Percentiles rank a stretch among this genome's conserved stretches.
Evolutionary conservation across 2,888 invertebrate species (phyloP).

Genomic region (Halictus quadricinctus): DNA sequence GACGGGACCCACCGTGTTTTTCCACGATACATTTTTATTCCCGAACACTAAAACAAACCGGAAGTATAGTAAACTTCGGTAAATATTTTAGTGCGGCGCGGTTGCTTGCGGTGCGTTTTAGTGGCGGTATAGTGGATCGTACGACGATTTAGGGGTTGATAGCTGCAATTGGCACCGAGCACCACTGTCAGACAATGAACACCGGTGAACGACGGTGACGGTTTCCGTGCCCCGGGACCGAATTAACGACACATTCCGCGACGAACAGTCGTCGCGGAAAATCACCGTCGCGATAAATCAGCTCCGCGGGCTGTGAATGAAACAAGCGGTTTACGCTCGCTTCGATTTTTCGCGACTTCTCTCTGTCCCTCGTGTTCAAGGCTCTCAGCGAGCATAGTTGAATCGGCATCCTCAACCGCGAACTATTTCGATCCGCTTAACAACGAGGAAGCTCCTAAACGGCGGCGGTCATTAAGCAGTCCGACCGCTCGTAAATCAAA

Average conservation of each 20-base stretch:
- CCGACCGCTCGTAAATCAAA: constrained; percentile 4
- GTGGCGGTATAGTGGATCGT: not conserved
- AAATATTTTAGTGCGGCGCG: not conserved
- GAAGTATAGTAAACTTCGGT: not conserved
- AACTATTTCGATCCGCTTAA: constrained; percentile 6
- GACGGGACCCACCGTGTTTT: too few species aligned
- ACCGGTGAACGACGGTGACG: not conserved
- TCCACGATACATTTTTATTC: too few species aligned
- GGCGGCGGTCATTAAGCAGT: not conserved
- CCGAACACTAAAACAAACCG: too few species aligned
- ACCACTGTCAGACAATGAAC: not conserved
- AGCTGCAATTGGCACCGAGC: not conserved
- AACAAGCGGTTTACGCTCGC: not conserved
- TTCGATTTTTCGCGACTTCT: not conserved
- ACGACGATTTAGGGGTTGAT: not conserved
- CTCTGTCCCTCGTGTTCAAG: not conserved
- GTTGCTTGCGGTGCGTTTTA: not conserved
- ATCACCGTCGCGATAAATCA: constrained; percentile 20
- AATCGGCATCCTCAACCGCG: not conserved
- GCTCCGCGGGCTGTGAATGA: constrained; percentile 29
- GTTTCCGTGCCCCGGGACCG: not conserved
- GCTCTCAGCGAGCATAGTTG: not conserved
- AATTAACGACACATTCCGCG: not conserved
- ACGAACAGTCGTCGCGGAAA: not conserved
- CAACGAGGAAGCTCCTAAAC: not conserved